A percentile compares a stretch with the other conserved stretches of the same genome.
Evolutionary conservation across 2,888 invertebrate genomes (phyloP).

Genomic region (Hemithea aestivaria): DNA sequence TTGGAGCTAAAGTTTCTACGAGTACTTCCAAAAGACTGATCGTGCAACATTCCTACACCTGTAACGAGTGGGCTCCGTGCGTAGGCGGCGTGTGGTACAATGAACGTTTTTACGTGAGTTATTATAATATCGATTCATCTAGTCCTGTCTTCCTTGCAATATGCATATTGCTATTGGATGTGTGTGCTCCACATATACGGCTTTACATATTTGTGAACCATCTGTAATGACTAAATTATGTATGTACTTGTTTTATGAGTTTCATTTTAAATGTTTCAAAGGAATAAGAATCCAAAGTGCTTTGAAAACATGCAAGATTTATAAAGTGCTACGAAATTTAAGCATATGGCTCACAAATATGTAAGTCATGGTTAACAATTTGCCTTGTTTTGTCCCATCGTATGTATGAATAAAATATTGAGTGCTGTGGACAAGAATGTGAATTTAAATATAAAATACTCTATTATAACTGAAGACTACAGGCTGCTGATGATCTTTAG

Average conservation of each 20-base stretch:
- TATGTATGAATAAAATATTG: conserved; percentile 14
- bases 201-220: too few relatives aligned
- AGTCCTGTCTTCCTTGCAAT: conserved; percentile 63
- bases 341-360: too few relatives aligned
- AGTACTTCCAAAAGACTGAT: conserved; percentile 49
- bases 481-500: conserved; percentile 16
- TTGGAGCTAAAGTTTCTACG: conserved; percentile 21
- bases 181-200: conserved; percentile 21
- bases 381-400: conserved; percentile 22
- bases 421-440: conserved; percentile 20
- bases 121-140: conserved; percentile 46
- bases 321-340: too few relatives aligned
- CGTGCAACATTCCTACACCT: conserved; percentile 47
- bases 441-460: conserved; percentile 24
- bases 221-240: too few relatives aligned
- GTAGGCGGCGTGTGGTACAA: conserved; percentile 29
- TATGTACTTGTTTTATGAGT: too few relatives aligned
- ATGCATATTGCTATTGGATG: conserved; percentile 22
- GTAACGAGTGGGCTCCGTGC: conserved; percentile 19
- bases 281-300: too few relatives aligned
- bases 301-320: too few relatives aligned
- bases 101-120: conserved; percentile 27
- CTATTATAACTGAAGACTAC: conserved; percentile 20
- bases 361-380: too few relatives aligned
- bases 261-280: too few relatives aligned